Evolutionary conservation across 2,113 vertebrate species (phyloP), one percentile per base, ranked within the genome.

Genomic region (Passerina amoena): DNA sequence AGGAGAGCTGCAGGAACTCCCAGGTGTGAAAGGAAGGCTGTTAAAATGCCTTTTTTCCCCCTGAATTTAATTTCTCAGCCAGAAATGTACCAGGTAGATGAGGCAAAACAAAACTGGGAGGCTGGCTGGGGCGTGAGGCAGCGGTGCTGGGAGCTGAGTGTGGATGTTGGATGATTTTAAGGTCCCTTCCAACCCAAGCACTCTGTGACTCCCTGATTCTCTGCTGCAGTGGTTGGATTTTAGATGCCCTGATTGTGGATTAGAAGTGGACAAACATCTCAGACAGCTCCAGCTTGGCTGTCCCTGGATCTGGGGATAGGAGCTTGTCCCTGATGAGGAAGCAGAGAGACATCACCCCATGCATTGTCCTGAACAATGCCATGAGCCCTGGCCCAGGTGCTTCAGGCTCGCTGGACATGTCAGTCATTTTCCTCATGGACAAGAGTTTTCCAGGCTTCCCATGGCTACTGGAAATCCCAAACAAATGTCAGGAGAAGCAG

Each of bases 271-370:
- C 35, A 70, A 66, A 47, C 24, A 42, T 13, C 66, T 35, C 65
- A 63, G 50, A 10, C 15, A 33, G 47, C 57, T 54, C 1, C 7
- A 40, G 30, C 53, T 73, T 1, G 0, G 23, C 38, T 35, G 21
- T 45, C 45, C 40, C 33, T 42, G 9, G 5, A 17, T 5, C 38
- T 75, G 65, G 38, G 44, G 30, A 33, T n/a, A 11, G 4, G 12
- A 80, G 57, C n/a, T 80, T 4, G 3, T 53, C 42, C 31, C 21
- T 33, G 35, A 12, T 13, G 75, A 30, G 54, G 44, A 35, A 20
- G 12, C 51, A 64, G 33, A 1, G 7, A 60, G 59, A 28, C 20
- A 54, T 2, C 31, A 54, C 8, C 21, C 11, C 10, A 9, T 3
- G 48, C 19, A 6, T 11, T 35, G 31, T n/a, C 35, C 59, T 68